These are phyloP conservation scores for Sandelia bainsii DNA, from an alignment of 2,797 vertebrate genomes.

Conservation along the genomic window DNA sequence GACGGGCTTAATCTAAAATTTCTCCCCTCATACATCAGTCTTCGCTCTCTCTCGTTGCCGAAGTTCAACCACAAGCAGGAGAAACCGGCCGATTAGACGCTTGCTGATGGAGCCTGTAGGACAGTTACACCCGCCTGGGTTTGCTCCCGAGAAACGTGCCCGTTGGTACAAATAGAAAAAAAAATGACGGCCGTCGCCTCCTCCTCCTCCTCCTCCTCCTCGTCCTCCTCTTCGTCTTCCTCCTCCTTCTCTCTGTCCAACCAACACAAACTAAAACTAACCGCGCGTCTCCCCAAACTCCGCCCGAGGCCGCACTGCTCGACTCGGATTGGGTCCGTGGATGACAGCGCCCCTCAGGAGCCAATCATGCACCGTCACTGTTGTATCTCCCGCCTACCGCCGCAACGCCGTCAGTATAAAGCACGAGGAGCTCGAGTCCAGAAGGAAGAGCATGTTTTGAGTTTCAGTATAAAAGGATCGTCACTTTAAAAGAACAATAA, in stretches of 20 bases:
- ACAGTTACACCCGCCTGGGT: constrained; percentile 64
- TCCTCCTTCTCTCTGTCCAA: constrained; percentile 70
- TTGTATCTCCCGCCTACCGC: constrained; percentile 60
- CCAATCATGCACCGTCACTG: constrained; percentile 42
- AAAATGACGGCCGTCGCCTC: constrained; percentile 71
- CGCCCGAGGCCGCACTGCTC: constrained; percentile 71
- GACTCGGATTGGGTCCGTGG: constrained; percentile 59
- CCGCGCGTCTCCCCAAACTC: constrained; percentile 79
- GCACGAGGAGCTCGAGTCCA: not conserved
- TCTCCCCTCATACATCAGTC: constrained; percentile 9
- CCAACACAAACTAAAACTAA: constrained; percentile 81
- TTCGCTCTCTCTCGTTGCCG: constrained; percentile 1
- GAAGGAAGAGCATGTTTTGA: not conserved
- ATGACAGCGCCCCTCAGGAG: constrained; percentile 51
- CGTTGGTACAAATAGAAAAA: constrained; percentile 70
- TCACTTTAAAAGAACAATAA: not conserved
- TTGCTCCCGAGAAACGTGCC: constrained; percentile 73
- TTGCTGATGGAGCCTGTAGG: constrained; percentile 48
- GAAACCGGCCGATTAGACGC: constrained; percentile 26
- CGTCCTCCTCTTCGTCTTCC: constrained; percentile 61
- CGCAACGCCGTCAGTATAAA: constrained; percentile 52
- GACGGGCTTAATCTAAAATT: not conserved
- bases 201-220: constrained; percentile 65
- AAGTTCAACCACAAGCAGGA: constrained; percentile 24
- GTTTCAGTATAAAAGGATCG: not conserved